Base-by-base conservation (phyloP, 2,888 invertebrate species). In the Cosmia pyralina region DNA sequence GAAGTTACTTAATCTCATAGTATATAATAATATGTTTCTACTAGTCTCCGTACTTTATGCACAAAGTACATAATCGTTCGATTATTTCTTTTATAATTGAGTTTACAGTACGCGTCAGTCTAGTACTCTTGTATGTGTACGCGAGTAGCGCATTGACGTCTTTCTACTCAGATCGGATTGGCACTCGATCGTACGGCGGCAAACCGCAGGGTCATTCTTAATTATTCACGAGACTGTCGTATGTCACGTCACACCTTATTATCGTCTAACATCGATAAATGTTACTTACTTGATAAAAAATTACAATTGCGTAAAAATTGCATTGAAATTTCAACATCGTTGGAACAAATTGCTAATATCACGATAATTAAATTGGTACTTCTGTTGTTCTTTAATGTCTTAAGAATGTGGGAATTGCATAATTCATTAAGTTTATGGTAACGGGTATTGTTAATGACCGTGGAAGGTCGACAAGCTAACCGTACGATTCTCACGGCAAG, bases 401-500 rank as follows among this genome's bases (percentile, higher is more conserved):
- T 58, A 77, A 81, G 70, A 83, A 86, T 87, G 81, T 79, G 67
- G 70, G 74, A 79, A 76, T 85, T 80, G 72, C 83, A 86, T 87
- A 81, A 85, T 83, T 84, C 62, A 81, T 87, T 80, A 78, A 74
- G 52, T 81, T 82, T 88, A 86, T 75, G 73, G 76, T 85, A 87
- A 79, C 83, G 75, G 73, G 75, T 74, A 84, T 86, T 84, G 86
- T 85, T 85, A 79, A 82, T 85, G 84, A 83, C 84, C 75, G 76
- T 65, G 55, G 87, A 88, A 89, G 87, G 88, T 85, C 85, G 69
- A n/a, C 76, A 72, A 79, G 77, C 84, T 77, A 83, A 86, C 79
- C 75, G 83, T 87, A 82, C 64, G 66, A 75, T 86, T 86, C 83
- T 74, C 86, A 87, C 81, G 84, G 72, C 41, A 75, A 59, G 17